These are phyloP conservation scores for Erynnis tages DNA, from an alignment of 2,888 invertebrate species.

Conservation along the genomic window DNA sequence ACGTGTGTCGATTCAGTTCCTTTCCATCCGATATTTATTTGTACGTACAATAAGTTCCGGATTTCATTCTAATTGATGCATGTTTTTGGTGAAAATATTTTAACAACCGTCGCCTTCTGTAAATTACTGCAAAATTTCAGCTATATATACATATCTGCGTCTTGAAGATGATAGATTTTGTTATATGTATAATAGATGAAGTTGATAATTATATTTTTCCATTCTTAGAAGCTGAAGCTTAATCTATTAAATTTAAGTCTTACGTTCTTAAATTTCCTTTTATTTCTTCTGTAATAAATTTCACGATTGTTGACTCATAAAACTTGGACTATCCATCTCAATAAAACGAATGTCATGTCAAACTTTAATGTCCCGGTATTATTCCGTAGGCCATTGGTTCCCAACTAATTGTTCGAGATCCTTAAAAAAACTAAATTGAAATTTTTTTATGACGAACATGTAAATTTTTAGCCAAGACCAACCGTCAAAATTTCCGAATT, in stretches of 20 bases:
- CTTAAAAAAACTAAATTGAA: no score
- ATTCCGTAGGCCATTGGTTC: slow-evolving; percentile 4
- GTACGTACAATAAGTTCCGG: neutral
- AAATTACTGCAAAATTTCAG: no score
- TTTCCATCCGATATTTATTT: slow-evolving; percentile 10
- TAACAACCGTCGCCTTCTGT: no score
- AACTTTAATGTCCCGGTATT: slow-evolving; percentile 10
- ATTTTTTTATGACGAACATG: no score
- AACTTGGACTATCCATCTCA: slow-evolving; percentile 12
- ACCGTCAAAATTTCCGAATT: no score
- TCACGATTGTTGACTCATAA: slow-evolving; percentile 8
- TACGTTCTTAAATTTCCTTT: neutral
- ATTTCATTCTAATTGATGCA: neutral
- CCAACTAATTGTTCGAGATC: no score
- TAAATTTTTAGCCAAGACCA: no score
- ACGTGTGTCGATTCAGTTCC: neutral
- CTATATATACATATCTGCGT: no score
- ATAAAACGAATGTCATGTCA: slow-evolving; percentile 21
- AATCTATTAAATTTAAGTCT: neutral
- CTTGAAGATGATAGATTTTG: no score
- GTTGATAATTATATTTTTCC: slow-evolving; percentile 1
- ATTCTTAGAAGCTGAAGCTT: neutral
- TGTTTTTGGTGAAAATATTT: no score
- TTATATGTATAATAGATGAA: no score
- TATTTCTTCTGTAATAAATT: slow-evolving; percentile 1